Conservation (phyloP, 2,113 vertebrate genomes). For the Speoplatyrhinus poulsoni region DNA sequence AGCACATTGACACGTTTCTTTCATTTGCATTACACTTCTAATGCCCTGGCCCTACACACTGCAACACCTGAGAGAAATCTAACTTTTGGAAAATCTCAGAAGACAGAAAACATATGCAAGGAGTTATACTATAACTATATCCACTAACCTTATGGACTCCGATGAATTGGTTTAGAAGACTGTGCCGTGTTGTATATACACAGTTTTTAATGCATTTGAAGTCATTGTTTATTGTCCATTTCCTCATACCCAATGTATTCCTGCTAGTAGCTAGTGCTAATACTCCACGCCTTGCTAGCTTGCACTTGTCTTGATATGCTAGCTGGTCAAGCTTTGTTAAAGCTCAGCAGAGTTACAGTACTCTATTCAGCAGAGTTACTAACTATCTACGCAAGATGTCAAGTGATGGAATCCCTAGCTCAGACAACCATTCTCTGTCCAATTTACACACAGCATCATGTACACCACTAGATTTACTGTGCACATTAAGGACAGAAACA, state of each 20-base stretch:
- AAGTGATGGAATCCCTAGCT: background rate
- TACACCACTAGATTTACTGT: background rate
- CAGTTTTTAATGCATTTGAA: background rate
- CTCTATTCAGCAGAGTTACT: background rate
- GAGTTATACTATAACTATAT: background rate
- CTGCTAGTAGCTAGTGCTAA: background rate
- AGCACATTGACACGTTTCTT: no score
- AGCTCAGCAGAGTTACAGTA: background rate
- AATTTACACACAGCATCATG: background rate
- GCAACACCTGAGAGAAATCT: no score
- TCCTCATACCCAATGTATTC: conserved; percentile 4
- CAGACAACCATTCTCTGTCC: background rate
- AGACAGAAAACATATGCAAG: background rate
- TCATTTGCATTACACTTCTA: no score
- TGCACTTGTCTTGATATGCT: conserved; percentile 1
- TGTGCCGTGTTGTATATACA: background rate
- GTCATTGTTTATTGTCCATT: background rate
- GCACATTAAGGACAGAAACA: background rate
- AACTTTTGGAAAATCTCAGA: no score
- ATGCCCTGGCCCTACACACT: no score
- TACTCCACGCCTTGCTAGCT: background rate
- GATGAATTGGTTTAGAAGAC: background rate
- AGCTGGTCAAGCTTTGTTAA: background rate
- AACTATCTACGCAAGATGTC: background rate
- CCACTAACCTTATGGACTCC: background rate